Evolutionary conservation across 2,113 vertebrate species (phyloP).

Genomic region (Emydura subglobosa): DNA sequence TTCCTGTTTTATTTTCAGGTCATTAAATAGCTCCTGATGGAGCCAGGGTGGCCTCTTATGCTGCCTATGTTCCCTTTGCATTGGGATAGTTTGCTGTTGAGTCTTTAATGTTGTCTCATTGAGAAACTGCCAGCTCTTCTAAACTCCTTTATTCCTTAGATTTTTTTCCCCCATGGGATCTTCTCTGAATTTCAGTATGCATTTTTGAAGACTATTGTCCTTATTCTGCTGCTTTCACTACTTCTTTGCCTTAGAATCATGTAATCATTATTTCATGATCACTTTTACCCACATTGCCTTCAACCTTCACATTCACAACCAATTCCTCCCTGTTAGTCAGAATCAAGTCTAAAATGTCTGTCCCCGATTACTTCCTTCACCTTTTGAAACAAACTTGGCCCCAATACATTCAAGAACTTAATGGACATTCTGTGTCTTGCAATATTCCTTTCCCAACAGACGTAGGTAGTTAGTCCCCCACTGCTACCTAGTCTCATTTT

Average conservation of each 20-base stretch:
- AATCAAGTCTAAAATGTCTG: not conserved
- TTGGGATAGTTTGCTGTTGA: not conserved
- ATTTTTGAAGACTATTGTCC: no score
- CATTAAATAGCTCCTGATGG: not conserved
- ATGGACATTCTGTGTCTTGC: not conserved
- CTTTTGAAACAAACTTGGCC: not conserved
- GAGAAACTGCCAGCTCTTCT: not conserved
- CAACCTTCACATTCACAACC: no score
- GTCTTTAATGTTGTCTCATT: not conserved
- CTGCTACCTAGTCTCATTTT: not conserved
- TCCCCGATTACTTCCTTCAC: not conserved
- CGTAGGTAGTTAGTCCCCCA: no score
- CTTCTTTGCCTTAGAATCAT: no score
- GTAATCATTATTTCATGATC: no score
- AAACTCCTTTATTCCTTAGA: not conserved
- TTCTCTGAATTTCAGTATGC: not conserved
- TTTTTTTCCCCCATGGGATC: not conserved
- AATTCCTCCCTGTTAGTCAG: no score
- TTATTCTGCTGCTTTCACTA: no score
- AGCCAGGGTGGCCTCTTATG: not conserved
- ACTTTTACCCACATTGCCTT: no score
- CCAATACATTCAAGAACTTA: not conserved
- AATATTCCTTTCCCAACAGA: not conserved
- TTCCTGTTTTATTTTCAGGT: not conserved
- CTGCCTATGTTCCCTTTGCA: not conserved